Evolutionary conservation across 2,113 vertebrate genomes (phyloP).

Genomic region (Notechis scutatus): DNA sequence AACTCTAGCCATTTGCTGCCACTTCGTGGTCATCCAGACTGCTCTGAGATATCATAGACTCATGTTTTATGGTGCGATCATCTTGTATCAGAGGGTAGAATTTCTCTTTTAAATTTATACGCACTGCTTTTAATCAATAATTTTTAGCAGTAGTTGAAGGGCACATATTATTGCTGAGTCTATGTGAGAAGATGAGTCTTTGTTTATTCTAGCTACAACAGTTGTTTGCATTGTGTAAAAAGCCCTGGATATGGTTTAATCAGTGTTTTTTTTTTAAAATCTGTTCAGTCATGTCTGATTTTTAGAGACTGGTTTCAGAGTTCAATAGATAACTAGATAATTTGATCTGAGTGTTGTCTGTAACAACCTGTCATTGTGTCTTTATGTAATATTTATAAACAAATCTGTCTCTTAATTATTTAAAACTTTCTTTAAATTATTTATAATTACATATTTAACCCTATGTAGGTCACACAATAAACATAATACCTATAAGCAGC

Average conservation of each 20-base stretch:
- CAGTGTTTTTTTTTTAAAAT: background rate
- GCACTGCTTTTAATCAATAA: background rate
- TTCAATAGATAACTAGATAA: slow-evolving; percentile 2
- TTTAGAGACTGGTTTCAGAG: background rate
- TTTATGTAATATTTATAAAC: slow-evolving; percentile 18
- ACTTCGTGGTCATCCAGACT: background rate
- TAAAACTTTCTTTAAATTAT: background rate
- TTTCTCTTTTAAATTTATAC: background rate
- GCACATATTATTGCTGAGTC: too few relatives aligned
- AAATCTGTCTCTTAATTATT: background rate
- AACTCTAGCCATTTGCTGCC: background rate
- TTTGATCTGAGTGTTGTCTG: background rate
- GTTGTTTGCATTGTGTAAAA: background rate
- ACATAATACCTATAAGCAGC: background rate
- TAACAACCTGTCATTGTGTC: background rate
- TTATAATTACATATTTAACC: background rate
- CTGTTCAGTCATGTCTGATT: background rate
- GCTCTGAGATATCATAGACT: background rate
- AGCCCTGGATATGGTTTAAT: background rate
- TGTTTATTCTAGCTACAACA: background rate
- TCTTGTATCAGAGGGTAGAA: background rate
- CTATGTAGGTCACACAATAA: background rate
- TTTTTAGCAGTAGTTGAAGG: background rate
- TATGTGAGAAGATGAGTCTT: background rate
- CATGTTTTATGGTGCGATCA: background rate